Evolutionary conservation across 2,113 vertebrate species (phyloP).

Genomic region (Tragelaphus imberbis): DNA sequence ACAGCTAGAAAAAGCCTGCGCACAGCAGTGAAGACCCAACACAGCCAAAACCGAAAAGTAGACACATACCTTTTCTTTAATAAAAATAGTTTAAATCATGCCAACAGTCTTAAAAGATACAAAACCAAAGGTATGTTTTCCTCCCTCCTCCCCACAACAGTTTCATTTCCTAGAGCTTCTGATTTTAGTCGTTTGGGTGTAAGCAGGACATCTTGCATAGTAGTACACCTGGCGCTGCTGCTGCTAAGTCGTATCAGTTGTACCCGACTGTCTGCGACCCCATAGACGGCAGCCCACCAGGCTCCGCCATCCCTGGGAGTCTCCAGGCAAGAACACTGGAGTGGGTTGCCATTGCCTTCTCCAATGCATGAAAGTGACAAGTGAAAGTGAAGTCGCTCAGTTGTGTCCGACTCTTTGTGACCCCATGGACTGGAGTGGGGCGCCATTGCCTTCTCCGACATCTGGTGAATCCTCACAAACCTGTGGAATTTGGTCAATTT

Average conservation of each 20-base stretch:
- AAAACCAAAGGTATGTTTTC: not conserved
- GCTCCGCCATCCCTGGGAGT: too few species aligned
- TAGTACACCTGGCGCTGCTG: not conserved
- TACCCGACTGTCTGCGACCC: too few species aligned
- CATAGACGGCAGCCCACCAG: too few species aligned
- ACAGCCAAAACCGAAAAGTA: not conserved
- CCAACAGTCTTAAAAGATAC: not conserved
- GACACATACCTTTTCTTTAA: not conserved
- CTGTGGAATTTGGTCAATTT: not conserved
- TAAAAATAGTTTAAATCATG: not conserved
- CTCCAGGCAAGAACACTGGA: too few species aligned
- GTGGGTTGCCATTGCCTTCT: too few species aligned
- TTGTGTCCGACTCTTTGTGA: too few species aligned
- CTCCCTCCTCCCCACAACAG: not conserved
- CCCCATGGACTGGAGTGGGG: too few species aligned
- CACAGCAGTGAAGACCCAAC: not conserved
- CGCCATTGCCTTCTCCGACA: too few species aligned
- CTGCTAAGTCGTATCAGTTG: too few species aligned
- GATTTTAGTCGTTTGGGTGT: not conserved
- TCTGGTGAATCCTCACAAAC: not conserved
- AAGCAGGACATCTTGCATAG: not conserved
- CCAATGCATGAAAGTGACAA: too few species aligned
- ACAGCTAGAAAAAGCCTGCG: not conserved
- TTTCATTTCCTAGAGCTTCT: not conserved
- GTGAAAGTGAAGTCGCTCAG: too few species aligned